Conservation (phyloP, 2,797 vertebrate genomes). For the Artibeus jamaicensis region DNA sequence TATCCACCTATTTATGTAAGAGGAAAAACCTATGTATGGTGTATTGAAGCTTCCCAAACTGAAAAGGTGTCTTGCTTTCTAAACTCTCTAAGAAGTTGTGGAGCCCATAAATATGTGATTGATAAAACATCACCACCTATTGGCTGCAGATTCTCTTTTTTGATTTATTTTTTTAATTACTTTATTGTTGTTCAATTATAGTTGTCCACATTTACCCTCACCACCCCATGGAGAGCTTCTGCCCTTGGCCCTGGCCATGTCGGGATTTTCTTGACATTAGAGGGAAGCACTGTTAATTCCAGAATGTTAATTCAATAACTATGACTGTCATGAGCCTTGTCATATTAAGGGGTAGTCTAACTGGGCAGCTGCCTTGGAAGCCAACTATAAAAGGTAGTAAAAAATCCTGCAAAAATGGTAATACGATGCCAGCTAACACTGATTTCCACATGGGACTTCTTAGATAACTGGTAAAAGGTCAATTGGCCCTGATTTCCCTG, state of each 20-base stretch:
- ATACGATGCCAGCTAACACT: neutral
- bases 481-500: slow-evolving; percentile 17
- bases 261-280: neutral
- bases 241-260: neutral
- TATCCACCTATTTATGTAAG: neutral
- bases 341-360: neutral
- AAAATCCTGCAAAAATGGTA: slow-evolving; percentile 19
- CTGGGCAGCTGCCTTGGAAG: slow-evolving; percentile 10
- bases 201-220: no score
- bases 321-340: neutral
- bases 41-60: neutral
- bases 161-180: no score
- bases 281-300: neutral
- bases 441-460: slow-evolving; percentile 40
- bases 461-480: slow-evolving; percentile 39
- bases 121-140: neutral
- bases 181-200: no score
- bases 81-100: neutral
- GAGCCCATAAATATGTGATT: neutral
- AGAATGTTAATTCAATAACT: slow-evolving; percentile 38
- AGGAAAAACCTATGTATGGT: neutral
- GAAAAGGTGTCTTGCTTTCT: neutral
- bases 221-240: neutral
- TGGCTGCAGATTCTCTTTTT: neutral
- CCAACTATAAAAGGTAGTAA: slow-evolving; percentile 35